Evolutionary conservation across 2,888 invertebrate species (phyloP).

Genomic region (Thelaira solivaga): DNA sequence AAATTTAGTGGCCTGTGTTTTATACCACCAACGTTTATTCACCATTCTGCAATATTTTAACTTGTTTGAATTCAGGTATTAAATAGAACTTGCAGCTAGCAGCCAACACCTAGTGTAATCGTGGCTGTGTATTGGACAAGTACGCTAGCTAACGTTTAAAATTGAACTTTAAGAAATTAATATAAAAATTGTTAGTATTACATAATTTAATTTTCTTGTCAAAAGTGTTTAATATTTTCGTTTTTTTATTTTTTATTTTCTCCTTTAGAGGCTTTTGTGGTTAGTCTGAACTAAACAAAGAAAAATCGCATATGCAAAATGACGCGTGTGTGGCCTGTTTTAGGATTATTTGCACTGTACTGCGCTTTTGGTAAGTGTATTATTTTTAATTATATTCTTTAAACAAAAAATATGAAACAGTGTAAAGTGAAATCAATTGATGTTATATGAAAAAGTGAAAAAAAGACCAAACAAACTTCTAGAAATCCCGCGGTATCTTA

Average conservation of each 20-base stretch:
- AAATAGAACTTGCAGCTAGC: conserved; percentile 77
- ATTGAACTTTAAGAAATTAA: conserved; percentile 60
- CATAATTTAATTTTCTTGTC: conserved; percentile 28
- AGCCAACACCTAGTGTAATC: conserved; percentile 78
- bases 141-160: conserved; percentile 70
- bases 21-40: conserved; percentile 55
- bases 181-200: conserved; percentile 57
- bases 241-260: conserved; percentile 60
- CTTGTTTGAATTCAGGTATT: conserved; percentile 60
- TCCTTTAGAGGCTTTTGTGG: conserved; percentile 56
- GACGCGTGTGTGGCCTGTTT: conserved; percentile 75
- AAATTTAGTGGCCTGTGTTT: background rate
- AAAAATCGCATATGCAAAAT: conserved; percentile 73
- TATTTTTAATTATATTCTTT: background rate
- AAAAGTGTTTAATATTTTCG: conserved; percentile 53
- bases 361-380: conserved; percentile 73
- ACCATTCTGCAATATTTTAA: conserved; percentile 68
- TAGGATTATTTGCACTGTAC: conserved; percentile 74
- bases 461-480: conserved; percentile 22
- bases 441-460: background rate
- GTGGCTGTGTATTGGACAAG: conserved; percentile 77
- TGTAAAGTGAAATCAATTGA: background rate
- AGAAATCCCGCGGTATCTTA: too few species aligned
- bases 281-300: conserved; percentile 65
- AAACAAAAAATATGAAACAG: background rate